A percentile compares a stretch with the other conserved stretches of the same genome.
Evolutionary conservation across 1,140 invertebrate genomes (phyloP).

Genomic region (Gryllus bimaculatus): DNA sequence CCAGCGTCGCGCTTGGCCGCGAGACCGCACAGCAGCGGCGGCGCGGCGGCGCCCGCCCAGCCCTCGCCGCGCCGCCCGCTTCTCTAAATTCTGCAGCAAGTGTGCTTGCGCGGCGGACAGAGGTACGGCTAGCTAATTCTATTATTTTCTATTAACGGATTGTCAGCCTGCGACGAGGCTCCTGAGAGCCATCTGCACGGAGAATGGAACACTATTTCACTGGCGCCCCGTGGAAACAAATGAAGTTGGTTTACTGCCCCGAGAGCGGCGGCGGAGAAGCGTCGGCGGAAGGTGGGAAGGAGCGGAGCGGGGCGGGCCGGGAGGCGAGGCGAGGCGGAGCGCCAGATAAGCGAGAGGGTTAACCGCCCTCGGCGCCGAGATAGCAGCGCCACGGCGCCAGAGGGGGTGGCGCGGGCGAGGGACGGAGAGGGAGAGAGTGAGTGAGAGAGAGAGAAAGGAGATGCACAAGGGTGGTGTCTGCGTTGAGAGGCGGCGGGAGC

Average conservation of each 20-base stretch:
- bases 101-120: conserved; percentile 9
- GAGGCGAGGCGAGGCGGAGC: background rate
- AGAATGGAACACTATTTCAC: conserved; percentile 19
- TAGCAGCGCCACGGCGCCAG: background rate
- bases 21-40: no score
- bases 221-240: conserved; percentile 9
- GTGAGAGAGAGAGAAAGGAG: background rate
- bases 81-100: conserved; percentile 18
- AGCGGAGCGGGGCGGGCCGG: background rate
- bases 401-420: background rate
- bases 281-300: background rate
- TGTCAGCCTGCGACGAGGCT: conserved; percentile 18
- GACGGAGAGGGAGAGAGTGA: conserved; percentile 4
- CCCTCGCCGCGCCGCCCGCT: no score
- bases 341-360: background rate
- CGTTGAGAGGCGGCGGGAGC: no score
- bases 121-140: conserved; percentile 18
- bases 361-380: background rate
- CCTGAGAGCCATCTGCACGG: conserved; percentile 16
- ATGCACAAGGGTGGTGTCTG: background rate
- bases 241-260: conserved; percentile 16
- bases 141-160: conserved; percentile 21
- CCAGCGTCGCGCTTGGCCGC: no score
- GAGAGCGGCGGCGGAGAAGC: background rate
- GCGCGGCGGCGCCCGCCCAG: no score